A percentile compares a stretch with the other conserved stretches of the same genome.
These are phyloP conservation scores for Episyrphus balteatus DNA, from an alignment of 1,140 invertebrate genomes.

Conservation along the genomic window DNA sequence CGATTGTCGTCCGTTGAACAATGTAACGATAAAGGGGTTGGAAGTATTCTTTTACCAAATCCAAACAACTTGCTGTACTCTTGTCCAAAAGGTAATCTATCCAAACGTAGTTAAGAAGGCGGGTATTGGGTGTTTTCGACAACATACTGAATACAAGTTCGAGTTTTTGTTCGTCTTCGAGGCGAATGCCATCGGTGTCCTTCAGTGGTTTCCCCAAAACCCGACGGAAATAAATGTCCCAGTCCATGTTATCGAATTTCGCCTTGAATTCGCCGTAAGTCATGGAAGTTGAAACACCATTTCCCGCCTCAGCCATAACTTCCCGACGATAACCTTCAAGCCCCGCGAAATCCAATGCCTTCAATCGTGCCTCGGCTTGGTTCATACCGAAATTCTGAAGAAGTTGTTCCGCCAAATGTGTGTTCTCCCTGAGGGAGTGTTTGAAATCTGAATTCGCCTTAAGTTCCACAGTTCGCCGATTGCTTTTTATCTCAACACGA, in stretches of 20 bases:
- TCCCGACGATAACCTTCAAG: constrained; percentile 26
- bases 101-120: constrained; percentile 31
- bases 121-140: constrained; percentile 22
- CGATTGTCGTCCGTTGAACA: constrained; percentile 14
- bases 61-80: constrained; percentile 17
- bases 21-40: constrained; percentile 24
- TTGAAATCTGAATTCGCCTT: constrained; percentile 17
- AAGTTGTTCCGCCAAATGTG: constrained; percentile 24
- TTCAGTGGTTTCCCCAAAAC: constrained; percentile 20
- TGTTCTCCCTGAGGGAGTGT: constrained; percentile 22
- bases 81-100: constrained; percentile 28
- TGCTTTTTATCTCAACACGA: constrained; percentile 22
- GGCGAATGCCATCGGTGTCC: constrained; percentile 17
- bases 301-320: constrained; percentile 12
- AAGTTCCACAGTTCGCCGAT: constrained; percentile 18
- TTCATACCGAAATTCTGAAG: constrained; percentile 21
- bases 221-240: constrained; percentile 24
- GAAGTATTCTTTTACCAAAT: constrained; percentile 17
- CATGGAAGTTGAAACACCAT: constrained; percentile 16
- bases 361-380: constrained; percentile 20
- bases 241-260: constrained; percentile 18
- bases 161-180: constrained; percentile 21
- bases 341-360: constrained; percentile 24
- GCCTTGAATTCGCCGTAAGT: constrained; percentile 24
- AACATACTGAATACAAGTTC: constrained; percentile 18